Base-by-base conservation (phyloP, 1,140 invertebrate genomes). In the Aphaenogaster ashmeadi region DNA sequence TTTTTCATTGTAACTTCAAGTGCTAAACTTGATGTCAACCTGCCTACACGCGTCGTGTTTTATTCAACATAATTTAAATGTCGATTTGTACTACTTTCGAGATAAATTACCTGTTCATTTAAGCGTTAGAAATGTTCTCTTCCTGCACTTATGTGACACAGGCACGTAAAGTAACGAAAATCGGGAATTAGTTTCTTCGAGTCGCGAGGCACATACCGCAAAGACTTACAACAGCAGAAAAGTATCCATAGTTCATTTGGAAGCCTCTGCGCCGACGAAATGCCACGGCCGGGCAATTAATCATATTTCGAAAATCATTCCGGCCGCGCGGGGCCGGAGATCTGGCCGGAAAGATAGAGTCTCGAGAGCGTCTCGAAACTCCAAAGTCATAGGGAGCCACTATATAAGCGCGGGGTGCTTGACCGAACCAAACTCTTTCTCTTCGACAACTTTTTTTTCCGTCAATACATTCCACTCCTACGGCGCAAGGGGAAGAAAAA, bases 231-330 rank as follows among this genome's bases (percentile, higher is more conserved):
- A 75, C 84, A 36, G 71, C 87, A 89, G 90, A 91, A 89, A 91
- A 86, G 81, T 87, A 74, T 78, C 38, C 54, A 21, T 36, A 64
- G 74, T 33, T 33, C 79, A 27, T 80, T 75, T 87, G 66, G 84
- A 88, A 77, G 89, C 72, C 90, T 41, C 83, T 52, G 89, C 44
- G 47, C 74, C 88, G 74, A 78, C 94, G 92, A 94, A 94, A 94
- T 94, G 93, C 93, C 94, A 93, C 90, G 90, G 89, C 86, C 88
- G 91, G 93, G 93, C 94, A 95, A 95, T 95, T 95, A 95, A 95
- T 95, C 95, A 95, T 95, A 95, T 95, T 95, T 95, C 93, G 94
- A 95, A 95, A 95, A 95, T 95, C 94, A 95, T 95, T 95, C 94
- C 94, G 87, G 88, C 87, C 91, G 91, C 72, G 66, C 21, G 44